Evolutionary conservation across 2,113 vertebrate species (phyloP).

Genomic region (Crotalus viridis): DNA sequence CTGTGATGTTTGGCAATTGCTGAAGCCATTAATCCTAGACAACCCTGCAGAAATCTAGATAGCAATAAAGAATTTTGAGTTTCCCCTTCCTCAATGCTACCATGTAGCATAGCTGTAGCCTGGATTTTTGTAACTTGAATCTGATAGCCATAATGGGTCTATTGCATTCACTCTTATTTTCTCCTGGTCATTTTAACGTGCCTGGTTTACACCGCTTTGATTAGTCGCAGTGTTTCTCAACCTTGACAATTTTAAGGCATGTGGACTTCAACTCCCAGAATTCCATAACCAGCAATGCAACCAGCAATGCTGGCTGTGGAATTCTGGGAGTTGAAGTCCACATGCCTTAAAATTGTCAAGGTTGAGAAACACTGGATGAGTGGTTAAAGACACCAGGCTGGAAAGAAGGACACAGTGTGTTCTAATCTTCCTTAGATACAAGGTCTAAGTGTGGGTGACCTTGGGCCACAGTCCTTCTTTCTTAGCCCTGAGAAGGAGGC

Average conservation of each 20-base stretch:
- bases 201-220: background rate
- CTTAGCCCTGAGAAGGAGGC: background rate
- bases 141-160: background rate
- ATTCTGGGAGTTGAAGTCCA: too few species aligned
- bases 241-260: too few species aligned
- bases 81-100: background rate
- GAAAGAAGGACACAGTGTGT: background rate
- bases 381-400: background rate
- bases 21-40: background rate
- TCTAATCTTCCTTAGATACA: background rate
- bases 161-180: background rate
- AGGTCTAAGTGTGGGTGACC: background rate
- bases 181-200: background rate
- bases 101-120: background rate
- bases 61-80: background rate
- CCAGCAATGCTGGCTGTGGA: too few species aligned
- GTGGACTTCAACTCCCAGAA: too few species aligned
- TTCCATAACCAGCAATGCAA: too few species aligned
- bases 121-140: background rate
- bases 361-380: too few species aligned
- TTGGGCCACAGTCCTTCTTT: background rate
- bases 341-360: too few species aligned
- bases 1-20: background rate
- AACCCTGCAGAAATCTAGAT: background rate
- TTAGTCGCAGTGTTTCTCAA: background rate